Conservation (phyloP, 2,113 vertebrate species). For the Capreolus pygargus region DNA sequence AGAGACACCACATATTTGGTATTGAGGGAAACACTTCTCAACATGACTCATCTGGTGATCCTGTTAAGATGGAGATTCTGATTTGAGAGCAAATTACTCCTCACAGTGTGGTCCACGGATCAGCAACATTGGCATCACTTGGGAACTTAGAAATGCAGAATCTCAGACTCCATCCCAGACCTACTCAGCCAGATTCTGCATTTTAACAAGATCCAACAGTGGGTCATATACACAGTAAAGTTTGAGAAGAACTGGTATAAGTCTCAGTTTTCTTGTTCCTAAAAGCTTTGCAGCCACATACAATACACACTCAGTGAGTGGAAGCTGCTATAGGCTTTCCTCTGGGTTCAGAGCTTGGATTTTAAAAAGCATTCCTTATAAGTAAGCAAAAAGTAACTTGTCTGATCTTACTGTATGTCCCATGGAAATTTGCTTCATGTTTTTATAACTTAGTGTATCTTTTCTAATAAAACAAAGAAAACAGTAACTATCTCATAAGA, state of each 20-base stretch:
- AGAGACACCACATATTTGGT: neutral
- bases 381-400: neutral
- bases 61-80: neutral
- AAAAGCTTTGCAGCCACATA: neutral
- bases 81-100: neutral
- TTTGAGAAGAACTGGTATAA: neutral
- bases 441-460: slow-evolving; percentile 15
- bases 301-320: neutral
- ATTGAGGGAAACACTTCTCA: neutral
- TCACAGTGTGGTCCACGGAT: neutral
- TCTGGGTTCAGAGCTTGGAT: neutral
- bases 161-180: neutral
- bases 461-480: slow-evolving; percentile 4
- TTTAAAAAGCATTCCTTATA: neutral
- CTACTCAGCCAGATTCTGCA: neutral
- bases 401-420: neutral
- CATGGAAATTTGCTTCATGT: neutral
- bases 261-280: neutral
- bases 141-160: neutral
- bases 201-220: neutral
- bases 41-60: neutral
- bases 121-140: neutral
- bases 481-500: slow-evolving; percentile 5
- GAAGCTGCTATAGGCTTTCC: neutral
- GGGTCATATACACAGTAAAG: neutral